Percentiles rank a stretch among this genome's conserved stretches.
Conservation (phyloP, 2,113 vertebrate genomes). For the Boulengeromyrus knoepffleri region DNA sequence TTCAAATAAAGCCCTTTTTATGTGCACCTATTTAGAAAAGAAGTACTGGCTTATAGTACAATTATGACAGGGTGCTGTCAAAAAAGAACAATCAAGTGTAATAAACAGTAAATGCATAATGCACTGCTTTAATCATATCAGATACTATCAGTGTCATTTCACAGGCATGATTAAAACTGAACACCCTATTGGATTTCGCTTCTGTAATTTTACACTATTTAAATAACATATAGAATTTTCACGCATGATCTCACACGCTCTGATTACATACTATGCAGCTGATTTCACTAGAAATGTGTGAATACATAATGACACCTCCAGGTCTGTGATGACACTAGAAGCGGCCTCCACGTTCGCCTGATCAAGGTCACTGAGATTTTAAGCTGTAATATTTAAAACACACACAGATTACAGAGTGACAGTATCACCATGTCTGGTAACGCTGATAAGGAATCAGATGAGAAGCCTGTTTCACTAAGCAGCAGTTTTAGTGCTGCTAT, state of each 20-base stretch:
- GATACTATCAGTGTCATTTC: not conserved
- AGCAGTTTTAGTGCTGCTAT: not conserved
- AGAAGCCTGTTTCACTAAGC: conserved; percentile 15
- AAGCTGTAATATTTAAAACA: not conserved
- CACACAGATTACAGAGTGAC: not conserved
- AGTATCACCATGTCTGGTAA: not conserved
- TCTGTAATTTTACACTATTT: not conserved
- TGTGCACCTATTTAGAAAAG: conserved; percentile 4
- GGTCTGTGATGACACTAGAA: not conserved
- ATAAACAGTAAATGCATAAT: conserved; percentile 28
- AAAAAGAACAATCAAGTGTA: conserved; percentile 30
- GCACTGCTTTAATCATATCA: conserved; percentile 23
- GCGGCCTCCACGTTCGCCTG: not conserved
- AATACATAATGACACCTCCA: not conserved
- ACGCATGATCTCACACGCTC: not conserved
- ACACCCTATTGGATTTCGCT: not conserved
- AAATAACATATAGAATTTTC: not conserved
- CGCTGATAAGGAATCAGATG: not conserved
- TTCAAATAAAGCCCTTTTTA: conserved; percentile 20
- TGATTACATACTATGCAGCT: not conserved
- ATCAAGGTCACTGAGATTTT: conserved; percentile 1
- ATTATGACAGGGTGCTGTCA: conserved; percentile 49
- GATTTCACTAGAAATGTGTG: not conserved
- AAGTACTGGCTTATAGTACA: conserved; percentile 42
- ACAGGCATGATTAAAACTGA: not conserved